A percentile compares a stretch with the other conserved stretches of the same genome.
Evolutionary conservation across 2,113 vertebrate genomes (phyloP).

Genomic region (Propithecus coquereli): DNA sequence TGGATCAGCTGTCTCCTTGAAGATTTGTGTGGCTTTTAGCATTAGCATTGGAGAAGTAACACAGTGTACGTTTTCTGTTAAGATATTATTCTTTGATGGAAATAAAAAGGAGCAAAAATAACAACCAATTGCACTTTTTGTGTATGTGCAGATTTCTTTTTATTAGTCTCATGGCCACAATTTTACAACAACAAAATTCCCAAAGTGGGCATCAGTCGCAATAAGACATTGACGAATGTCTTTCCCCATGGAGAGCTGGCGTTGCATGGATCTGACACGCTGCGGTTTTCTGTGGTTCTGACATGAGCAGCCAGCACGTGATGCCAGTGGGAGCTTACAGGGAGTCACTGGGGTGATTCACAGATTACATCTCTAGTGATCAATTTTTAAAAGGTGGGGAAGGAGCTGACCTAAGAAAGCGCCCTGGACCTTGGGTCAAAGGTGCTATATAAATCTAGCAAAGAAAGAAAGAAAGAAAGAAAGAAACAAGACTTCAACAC

Average conservation of each 20-base stretch:
- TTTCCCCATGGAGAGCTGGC: conserved; percentile 81
- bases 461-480: conserved; percentile 45
- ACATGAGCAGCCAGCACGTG: conserved; percentile 77
- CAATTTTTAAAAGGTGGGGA: conserved; percentile 12
- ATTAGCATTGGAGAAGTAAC: conserved; percentile 57
- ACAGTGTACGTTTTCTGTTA: conserved; percentile 58
- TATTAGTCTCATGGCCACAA: conserved; percentile 77
- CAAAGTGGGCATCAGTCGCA: conserved; percentile 75
- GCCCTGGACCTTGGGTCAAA: neutral
- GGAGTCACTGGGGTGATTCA: conserved; percentile 79
- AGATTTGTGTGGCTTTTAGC: conserved; percentile 76
- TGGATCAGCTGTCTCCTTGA: conserved; percentile 76
- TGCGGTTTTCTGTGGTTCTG: conserved; percentile 80
- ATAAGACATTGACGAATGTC: conserved; percentile 84
- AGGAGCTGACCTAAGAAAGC: neutral
- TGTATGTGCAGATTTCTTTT: conserved; percentile 57
- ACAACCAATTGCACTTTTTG: conserved; percentile 20
- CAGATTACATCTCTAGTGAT: conserved; percentile 75
- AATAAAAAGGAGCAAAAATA: conserved; percentile 32
- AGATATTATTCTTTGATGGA: conserved; percentile 14
- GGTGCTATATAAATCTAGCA: conserved; percentile 45
- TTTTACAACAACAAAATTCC: conserved; percentile 79
- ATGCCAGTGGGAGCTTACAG: conserved; percentile 80
- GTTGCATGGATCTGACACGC: conserved; percentile 83
- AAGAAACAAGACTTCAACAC: neutral